Evolutionary conservation across 2,888 invertebrate genomes (phyloP).

Genomic region (Idaea aversata): DNA sequence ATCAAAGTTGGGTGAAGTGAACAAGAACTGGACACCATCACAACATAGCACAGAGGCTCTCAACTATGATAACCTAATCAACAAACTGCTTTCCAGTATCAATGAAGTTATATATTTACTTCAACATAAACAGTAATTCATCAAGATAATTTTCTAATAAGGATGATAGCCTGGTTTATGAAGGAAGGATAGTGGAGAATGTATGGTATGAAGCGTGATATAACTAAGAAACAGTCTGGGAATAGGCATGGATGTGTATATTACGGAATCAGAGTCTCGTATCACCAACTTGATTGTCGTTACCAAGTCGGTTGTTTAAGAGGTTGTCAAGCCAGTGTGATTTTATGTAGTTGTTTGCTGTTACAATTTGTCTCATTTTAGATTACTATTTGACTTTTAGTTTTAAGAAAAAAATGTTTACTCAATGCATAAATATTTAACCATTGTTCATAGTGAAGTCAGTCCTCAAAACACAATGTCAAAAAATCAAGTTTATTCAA

Average conservation of each 20-base stretch:
- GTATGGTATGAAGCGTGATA: background rate
- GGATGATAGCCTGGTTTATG: background rate
- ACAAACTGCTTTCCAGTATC: slow-evolving; percentile 57
- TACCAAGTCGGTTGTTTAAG: slow-evolving; percentile 17
- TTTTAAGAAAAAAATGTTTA: background rate
- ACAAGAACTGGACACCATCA: slow-evolving; percentile 43
- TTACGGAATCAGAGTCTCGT: background rate
- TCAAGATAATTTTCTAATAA: background rate
- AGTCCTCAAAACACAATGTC: background rate
- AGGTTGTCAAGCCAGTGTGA: slow-evolving; percentile 13
- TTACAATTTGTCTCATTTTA: too few species aligned
- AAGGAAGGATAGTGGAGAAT: background rate
- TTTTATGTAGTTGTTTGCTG: slow-evolving; percentile 6
- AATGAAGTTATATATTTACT: slow-evolving; percentile 66
- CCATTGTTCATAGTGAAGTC: background rate
- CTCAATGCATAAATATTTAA: background rate
- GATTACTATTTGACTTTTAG: too few species aligned
- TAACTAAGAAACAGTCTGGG: background rate
- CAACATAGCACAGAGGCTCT: slow-evolving; percentile 38
- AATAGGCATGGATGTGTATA: background rate
- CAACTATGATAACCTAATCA: slow-evolving; percentile 56
- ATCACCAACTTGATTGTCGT: background rate
- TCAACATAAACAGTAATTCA: slow-evolving; percentile 52
- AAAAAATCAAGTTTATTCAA: background rate
- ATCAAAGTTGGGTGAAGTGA: slow-evolving; percentile 48